Conservation (phyloP, 2,113 vertebrate species). For the Oryzias melastigma region DNA sequence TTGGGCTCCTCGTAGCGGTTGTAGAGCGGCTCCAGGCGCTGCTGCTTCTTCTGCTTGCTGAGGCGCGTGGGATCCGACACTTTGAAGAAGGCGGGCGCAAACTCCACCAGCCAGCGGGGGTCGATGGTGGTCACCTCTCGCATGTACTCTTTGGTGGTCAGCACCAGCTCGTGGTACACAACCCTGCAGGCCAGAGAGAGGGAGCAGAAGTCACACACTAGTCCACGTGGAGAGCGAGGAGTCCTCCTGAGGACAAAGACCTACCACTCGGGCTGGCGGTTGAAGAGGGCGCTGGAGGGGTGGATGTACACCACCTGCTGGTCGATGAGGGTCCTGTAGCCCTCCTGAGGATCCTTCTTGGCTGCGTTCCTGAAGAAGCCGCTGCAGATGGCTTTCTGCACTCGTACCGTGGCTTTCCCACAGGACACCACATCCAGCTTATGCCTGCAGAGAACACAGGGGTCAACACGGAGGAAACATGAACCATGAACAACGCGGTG, state of each 20-base stretch:
- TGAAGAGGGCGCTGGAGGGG: conserved; percentile 96
- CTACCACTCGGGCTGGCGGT: conserved; percentile 96
- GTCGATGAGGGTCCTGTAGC: conserved; percentile 95
- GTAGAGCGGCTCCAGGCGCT: conserved; percentile 92
- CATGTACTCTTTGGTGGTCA: conserved; percentile 99
- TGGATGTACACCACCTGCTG: conserved; percentile 99
- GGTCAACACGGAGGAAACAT: too few species aligned
- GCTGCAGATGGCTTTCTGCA: conserved; percentile 98
- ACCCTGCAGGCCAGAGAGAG: conserved; percentile 78
- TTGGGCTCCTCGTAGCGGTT: conserved; percentile 98
- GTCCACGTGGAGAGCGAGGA: neutral
- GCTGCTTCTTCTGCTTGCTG: conserved; percentile 99
- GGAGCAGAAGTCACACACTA: neutral
- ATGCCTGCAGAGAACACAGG: conserved; percentile 76
- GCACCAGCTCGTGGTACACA: conserved; percentile 95
- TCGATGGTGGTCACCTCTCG: conserved; percentile 97
- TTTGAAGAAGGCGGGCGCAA: conserved; percentile 96
- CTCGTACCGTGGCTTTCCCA: conserved; percentile 93
- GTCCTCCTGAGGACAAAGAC: neutral
- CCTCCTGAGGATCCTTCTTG: conserved; percentile 98
- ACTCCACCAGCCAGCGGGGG: conserved; percentile 97
- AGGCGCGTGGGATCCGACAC: conserved; percentile 96
- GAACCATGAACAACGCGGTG: too few species aligned
- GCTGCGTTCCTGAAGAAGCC: conserved; percentile 98
- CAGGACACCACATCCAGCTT: conserved; percentile 98